These are phyloP conservation scores for Agonum fuliginosum DNA, from an alignment of 2,888 invertebrate species.

Conservation along the genomic window DNA sequence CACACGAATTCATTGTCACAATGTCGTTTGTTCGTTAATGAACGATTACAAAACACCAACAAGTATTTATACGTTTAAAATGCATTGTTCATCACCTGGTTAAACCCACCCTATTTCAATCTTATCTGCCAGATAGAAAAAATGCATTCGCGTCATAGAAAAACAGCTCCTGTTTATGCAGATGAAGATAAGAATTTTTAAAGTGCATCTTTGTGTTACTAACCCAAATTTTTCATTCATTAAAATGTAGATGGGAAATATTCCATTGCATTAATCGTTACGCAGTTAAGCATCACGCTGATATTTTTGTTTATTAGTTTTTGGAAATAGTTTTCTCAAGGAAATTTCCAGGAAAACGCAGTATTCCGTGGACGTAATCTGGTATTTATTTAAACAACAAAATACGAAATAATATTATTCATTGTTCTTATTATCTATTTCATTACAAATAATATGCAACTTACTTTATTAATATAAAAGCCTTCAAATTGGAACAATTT, in stretches of 20 bases:
- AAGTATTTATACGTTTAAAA: slow-evolving; percentile 26
- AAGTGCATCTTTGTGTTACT: neutral
- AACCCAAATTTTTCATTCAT: slow-evolving; percentile 5
- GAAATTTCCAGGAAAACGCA: neutral
- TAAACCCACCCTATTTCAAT: slow-evolving; percentile 39
- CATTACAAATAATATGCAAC: neutral
- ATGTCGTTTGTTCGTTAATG: slow-evolving; percentile 4
- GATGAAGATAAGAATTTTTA: slow-evolving; percentile 20
- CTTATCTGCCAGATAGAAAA: slow-evolving; percentile 39
- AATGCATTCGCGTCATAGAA: slow-evolving; percentile 43
- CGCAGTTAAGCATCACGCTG: neutral
- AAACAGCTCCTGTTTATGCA: slow-evolving; percentile 63
- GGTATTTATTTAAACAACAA: neutral
- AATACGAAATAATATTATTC: neutral
- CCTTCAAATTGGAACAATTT: no score
- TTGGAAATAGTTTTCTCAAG: neutral
- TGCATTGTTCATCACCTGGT: slow-evolving; percentile 8
- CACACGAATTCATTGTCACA: slow-evolving; percentile 40
- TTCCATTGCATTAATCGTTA: neutral
- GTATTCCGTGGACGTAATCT: neutral
- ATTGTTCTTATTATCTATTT: neutral
- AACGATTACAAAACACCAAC: slow-evolving; percentile 18
- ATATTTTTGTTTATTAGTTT: neutral
- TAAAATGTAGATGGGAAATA: slow-evolving; percentile 2
- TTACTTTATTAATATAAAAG: neutral